Conservation (phyloP, 2,888 invertebrate genomes). For the Synanthedon vespiformis region DNA sequence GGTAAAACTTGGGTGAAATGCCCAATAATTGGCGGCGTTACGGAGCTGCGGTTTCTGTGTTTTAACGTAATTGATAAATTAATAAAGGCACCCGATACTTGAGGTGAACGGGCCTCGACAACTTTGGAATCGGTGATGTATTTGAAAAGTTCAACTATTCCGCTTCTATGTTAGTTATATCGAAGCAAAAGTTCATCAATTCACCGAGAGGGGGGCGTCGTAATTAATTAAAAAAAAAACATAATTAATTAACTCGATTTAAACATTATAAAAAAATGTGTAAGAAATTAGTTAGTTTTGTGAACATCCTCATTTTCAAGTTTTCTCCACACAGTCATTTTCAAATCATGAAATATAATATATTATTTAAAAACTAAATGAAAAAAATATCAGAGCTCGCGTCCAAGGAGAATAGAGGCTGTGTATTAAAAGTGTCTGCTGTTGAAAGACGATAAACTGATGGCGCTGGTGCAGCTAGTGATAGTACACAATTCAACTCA, state of each 20-base stretch:
- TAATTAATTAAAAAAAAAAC: no score
- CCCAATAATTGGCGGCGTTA: neutral
- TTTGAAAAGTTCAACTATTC: neutral
- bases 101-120: neutral
- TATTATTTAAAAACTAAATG: slow-evolving; percentile 27
- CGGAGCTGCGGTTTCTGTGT: neutral
- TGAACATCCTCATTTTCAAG: slow-evolving; percentile 72
- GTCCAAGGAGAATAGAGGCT: no score
- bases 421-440: no score
- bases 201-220: no score
- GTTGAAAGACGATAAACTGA: no score
- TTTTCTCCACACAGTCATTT: slow-evolving; percentile 79
- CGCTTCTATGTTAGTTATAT: no score
- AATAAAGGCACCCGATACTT: neutral
- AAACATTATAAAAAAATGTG: neutral
- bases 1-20: neutral
- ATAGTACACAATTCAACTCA: no score
- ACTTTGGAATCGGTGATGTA: neutral
- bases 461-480: no score
- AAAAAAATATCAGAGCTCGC: slow-evolving; percentile 9
- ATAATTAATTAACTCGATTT: neutral
- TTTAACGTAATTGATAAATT: neutral
- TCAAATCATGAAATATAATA: slow-evolving; percentile 24
- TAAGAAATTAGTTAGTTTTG: neutral
- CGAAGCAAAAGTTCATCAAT: no score